Base-by-base conservation (phyloP, 2,888 invertebrate genomes). In the Brenthis ino region DNA sequence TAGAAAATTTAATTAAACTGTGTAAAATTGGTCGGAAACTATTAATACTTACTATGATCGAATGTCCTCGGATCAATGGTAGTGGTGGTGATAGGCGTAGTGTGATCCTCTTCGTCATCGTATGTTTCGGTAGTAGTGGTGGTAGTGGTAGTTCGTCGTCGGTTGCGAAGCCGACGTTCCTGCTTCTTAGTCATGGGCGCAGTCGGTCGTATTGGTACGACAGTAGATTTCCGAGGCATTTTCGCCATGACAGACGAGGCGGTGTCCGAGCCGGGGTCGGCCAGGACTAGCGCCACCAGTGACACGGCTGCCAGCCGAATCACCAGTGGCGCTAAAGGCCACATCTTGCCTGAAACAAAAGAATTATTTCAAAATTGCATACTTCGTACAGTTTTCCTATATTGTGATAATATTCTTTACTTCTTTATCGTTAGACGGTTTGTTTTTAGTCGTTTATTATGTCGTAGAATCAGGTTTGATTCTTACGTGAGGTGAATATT, bases 261-360 rank as follows among this genome's bases (percentile, higher is more conserved):
- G 51, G 79, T 75, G 72, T 78, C 83, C 37, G 77, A 74, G 73
- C 82, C 83, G 14, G 85, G 79, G 24, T 90, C 90, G 78, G 89
- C 89, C 55, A 86, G 74, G 78, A 78, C 91, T 74, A 90, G 82
- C 85, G 92, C 91, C 92, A 92, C 91, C 83, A 92, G 91, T 87
- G 89, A 90, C 75, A 86, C 83, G 83, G 83, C 83, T 12, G 79
- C 66, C 68, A 92, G 82, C 83, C 90, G 82, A 73, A 89, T 82
- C 88, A 91, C 91, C 79, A 92, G 89, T 90, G 92, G 90, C 92
- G 89, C 84, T 77, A 81, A 71, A 70, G 84, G 80, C 84, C 86
- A 79, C 91, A 91, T 92, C 57, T 64, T 87, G 80, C 75, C 91
- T 91, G 86, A 55, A 65, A 72, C 83, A 72, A 72, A 68, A 75